Evolutionary conservation across 2,113 vertebrate genomes (phyloP), one percentile per base, ranked within the genome.

Genomic region (Psittacara wagleri): DNA sequence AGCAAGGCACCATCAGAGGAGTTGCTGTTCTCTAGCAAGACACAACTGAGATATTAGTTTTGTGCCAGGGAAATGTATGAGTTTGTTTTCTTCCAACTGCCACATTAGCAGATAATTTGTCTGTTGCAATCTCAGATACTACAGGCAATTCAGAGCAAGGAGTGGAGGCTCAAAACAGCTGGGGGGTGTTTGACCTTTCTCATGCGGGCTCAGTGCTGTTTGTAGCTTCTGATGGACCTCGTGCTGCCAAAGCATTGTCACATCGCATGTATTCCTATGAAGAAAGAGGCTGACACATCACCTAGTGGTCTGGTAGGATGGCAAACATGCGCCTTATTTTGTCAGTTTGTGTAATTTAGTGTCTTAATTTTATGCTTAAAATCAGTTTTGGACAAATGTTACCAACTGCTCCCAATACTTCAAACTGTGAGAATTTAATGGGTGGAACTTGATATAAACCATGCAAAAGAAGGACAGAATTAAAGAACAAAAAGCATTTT

Each of bases 401-500:
- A 18, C 0, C 7, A 48, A 3, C 23, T 0, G 0, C 22, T 37
- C 49, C 54, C 28, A 25, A 6, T 10, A 23, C 41, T 51, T 8
- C 10, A 46, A 6, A 2, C 6, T 14, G 3, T 18, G 15, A 9
- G 74, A 69, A 13, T 25, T 17, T 54, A 37, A 7, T 28, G 46
- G 63, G 63, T 54, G 54, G 63, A 72, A 28, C 63, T 88, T 70
- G 75, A 57, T 69, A 35, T 19, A 49, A 51, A 51, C 49, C 2
- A 0, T 6, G n/a, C 37, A 44, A n/a, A 52, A n/a, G 52, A 41
- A 70, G 25, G 9, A 18, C 1, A 10, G 4, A 3, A 4, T 63
- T 24, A 9, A 48, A 86, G 62, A 63, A 1, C 3, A 33, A 2
- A 1, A 23, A 54, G 24, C 23, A 6, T 29, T 78, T 73, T 35